These are phyloP conservation scores for Macrostomum lignano DNA, from an alignment of 1,140 invertebrate species.

Conservation along the genomic window DNA sequence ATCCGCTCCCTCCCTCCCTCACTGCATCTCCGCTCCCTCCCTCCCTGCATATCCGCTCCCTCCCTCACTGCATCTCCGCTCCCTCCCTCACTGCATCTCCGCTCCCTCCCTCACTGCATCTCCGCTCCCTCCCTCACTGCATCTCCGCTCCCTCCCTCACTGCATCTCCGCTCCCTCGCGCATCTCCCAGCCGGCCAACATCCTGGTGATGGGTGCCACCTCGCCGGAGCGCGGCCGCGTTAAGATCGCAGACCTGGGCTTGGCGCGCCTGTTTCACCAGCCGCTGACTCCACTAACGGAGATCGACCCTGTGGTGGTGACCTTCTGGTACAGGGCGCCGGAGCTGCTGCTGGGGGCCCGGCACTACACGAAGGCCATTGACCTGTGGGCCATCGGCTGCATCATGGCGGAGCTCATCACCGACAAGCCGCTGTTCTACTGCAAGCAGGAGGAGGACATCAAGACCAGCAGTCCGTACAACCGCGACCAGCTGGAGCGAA, in stretches of 20 bases:
- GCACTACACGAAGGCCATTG: slow-evolving; percentile 93
- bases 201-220: slow-evolving; percentile 95
- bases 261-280: slow-evolving; percentile 90
- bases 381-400: slow-evolving; percentile 99
- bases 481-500: slow-evolving; percentile 88
- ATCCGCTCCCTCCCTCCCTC: too few relatives aligned
- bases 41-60: too few relatives aligned
- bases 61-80: too few relatives aligned
- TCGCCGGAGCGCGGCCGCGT: slow-evolving; percentile 76
- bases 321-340: slow-evolving; percentile 96
- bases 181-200: slow-evolving; percentile 94
- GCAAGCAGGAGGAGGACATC: slow-evolving; percentile 93
- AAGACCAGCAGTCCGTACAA: slow-evolving; percentile 99
- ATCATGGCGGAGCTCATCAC: slow-evolving; percentile 45
- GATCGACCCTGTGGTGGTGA: slow-evolving; percentile 93
- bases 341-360: slow-evolving; percentile 76
- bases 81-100: too few relatives aligned
- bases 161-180: too few relatives aligned
- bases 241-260: slow-evolving; percentile 98
- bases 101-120: too few relatives aligned
- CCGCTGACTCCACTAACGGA: slow-evolving; percentile 62
- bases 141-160: too few relatives aligned
- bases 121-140: too few relatives aligned
- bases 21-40: too few relatives aligned
- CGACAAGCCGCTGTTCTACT: slow-evolving; percentile 96